These are phyloP conservation scores for Ornithorhynchus anatinus DNA, from an alignment of 2,113 vertebrate species.

Conservation along the genomic window DNA sequence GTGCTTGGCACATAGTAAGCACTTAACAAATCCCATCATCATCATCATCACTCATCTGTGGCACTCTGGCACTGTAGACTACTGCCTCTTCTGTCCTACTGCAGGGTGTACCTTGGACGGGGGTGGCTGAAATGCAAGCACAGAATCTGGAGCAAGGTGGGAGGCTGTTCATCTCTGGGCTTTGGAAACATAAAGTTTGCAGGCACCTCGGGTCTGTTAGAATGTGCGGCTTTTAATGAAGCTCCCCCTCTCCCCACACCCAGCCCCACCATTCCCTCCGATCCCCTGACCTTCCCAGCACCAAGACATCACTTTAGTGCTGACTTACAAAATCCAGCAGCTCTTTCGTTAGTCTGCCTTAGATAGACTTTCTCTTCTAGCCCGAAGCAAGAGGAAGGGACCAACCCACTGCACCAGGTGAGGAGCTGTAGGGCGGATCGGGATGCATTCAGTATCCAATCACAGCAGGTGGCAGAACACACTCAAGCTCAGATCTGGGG, in stretches of 20 bases:
- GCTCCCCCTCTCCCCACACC: neutral
- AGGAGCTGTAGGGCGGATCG: too few relatives aligned
- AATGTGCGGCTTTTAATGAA: neutral
- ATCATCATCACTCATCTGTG: too few relatives aligned
- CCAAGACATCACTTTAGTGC: neutral
- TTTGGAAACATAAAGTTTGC: neutral
- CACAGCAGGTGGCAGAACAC: slow-evolving; percentile 43
- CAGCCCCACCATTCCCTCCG: too few relatives aligned
- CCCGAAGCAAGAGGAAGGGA: slow-evolving; percentile 43
- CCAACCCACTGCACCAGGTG: too few relatives aligned
- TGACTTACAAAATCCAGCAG: slow-evolving; percentile 15
- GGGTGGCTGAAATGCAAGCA: neutral
- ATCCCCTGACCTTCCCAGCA: too few relatives aligned
- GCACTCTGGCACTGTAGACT: too few relatives aligned
- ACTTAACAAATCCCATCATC: too few relatives aligned
- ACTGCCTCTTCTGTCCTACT: too few relatives aligned
- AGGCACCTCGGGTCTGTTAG: neutral
- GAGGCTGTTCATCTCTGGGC: neutral
- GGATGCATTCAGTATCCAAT: slow-evolving; percentile 32
- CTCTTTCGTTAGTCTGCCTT: neutral
- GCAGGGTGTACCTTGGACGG: too few relatives aligned
- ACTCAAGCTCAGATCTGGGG: slow-evolving; percentile 59
- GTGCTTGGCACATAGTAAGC: too few relatives aligned
- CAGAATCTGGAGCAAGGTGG: neutral
- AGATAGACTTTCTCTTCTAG: slow-evolving; percentile 12